phyloP scores from a whole-genome alignment of 2,113 vertebrate genomes.

The Poecilia latipinna region DNA sequence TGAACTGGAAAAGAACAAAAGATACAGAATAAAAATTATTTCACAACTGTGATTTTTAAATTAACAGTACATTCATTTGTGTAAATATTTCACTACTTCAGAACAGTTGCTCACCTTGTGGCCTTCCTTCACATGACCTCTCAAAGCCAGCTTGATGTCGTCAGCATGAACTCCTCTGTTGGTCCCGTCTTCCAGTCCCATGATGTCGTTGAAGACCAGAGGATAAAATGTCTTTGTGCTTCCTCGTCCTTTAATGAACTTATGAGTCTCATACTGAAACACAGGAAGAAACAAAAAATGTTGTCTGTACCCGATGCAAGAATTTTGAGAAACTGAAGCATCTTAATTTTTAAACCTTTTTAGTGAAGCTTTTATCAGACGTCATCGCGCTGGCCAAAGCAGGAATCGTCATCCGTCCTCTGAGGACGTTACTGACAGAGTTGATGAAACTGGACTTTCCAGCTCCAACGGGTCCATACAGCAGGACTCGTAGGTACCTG shows the following conservation, averaged over 20 bases:
- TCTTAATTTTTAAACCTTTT: background rate
- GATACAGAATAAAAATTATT: background rate
- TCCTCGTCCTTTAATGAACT: background rate
- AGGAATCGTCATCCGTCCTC: background rate
- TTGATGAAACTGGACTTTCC: slow-evolving; percentile 27
- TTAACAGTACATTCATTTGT: background rate
- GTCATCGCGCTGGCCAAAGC: background rate
- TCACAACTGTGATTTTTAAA: background rate
- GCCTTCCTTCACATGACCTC: background rate
- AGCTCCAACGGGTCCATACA: slow-evolving; percentile 5
- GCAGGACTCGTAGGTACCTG: background rate
- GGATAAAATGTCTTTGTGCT: background rate
- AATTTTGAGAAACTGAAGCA: background rate
- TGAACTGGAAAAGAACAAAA: slow-evolving; percentile 2
- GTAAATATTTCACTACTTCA: background rate
- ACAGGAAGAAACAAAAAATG: background rate
- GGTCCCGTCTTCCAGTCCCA: background rate
- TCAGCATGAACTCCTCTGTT: background rate
- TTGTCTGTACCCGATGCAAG: no score
- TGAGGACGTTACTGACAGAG: background rate
- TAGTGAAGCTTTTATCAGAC: slow-evolving; percentile 9
- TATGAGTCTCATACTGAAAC: slow-evolving; percentile 8
- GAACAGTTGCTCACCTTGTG: background rate
- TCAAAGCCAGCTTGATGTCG: slow-evolving; percentile 5
- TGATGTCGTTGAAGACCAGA: slow-evolving; percentile 3